These are phyloP conservation scores for Drosophila parabipectinata DNA, from an alignment of 1,140 invertebrate genomes.

Conservation along the genomic window DNA sequence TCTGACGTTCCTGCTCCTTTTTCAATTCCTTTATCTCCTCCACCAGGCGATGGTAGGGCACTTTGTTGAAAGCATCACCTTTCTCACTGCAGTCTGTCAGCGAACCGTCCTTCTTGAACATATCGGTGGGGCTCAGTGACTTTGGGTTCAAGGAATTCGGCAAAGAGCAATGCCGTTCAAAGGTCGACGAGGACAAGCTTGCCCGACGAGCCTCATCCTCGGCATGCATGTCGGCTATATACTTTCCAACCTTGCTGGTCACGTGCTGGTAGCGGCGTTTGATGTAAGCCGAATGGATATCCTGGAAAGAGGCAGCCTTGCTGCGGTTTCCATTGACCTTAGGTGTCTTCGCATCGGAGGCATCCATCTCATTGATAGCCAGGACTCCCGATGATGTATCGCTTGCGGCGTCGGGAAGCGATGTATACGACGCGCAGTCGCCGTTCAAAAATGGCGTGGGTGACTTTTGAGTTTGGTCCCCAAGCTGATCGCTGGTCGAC, in stretches of 20 bases:
- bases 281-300: constrained; percentile 73
- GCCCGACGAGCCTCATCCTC: constrained; percentile 45
- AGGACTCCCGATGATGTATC: constrained; percentile 55
- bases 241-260: constrained; percentile 75
- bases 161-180: constrained; percentile 74
- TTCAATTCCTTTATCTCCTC: constrained; percentile 34
- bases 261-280: constrained; percentile 74
- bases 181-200: constrained; percentile 3
- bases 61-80: background rate
- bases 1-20: constrained; percentile 7
- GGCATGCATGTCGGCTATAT: constrained; percentile 65
- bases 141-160: constrained; percentile 64
- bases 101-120: constrained; percentile 35
- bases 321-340: constrained; percentile 25
- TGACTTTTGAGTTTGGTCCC: constrained; percentile 34
- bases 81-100: constrained; percentile 20
- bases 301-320: constrained; percentile 69
- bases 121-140: constrained; percentile 32
- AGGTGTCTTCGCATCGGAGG: background rate
- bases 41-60: constrained; percentile 43
- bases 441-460: constrained; percentile 52
- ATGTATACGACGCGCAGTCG: constrained; percentile 37
- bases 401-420: constrained; percentile 29
- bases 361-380: constrained; percentile 35
- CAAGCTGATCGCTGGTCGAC: constrained; percentile 13